Base-by-base conservation (phyloP, 2,113 vertebrate species). In the Colaptes auratus region DNA sequence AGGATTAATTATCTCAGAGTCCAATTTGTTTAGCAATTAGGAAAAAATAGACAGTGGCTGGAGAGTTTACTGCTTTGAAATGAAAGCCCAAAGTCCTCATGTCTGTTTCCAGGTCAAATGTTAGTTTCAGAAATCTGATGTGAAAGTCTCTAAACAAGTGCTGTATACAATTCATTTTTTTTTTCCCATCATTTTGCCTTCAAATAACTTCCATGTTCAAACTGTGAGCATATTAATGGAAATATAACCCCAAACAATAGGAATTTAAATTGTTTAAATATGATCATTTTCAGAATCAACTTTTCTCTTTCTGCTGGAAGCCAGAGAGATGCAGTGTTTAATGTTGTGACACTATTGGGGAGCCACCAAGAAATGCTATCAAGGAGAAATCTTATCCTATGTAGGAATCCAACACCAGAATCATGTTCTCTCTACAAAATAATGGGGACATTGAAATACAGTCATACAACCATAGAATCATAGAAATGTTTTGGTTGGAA, bases 1-100 rank as follows among this genome's bases (percentile, higher is more conserved):
- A 60, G 60, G 88, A 77, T 83, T 93, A 93, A 91, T 77, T 88
- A 86, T 33, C 58, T 79, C 25, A 35, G 31, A 77, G 55, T 69
- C 56, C 12, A 88, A 91, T 91, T 90, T 80, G 86, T 82, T 82
- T 46, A 84, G 42, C 79, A 95, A 73, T 85, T 86, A 77, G 70
- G 56, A 71, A 91, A 91, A 94, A 81, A 16, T 17, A 76, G 59
- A 63, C 72, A 89, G 59, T 72, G 89, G 48, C 15, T 95, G 64
- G 33, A 60, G 82, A 88, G 24, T 81, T 90, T 86, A 48, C 52
- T 86, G 27, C 46, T 94, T 82, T 70, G n/a, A 95, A 93, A 76
- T 10, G 5, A 87, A 95, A 53, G 55, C 30, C 20, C 50, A 50
- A n/a, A 76, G 63, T 46, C 31, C 15, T 63, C 56, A 63, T 8